These are phyloP conservation scores for Melanchra persicariae DNA, from an alignment of 2,888 invertebrate species.

Conservation along the genomic window DNA sequence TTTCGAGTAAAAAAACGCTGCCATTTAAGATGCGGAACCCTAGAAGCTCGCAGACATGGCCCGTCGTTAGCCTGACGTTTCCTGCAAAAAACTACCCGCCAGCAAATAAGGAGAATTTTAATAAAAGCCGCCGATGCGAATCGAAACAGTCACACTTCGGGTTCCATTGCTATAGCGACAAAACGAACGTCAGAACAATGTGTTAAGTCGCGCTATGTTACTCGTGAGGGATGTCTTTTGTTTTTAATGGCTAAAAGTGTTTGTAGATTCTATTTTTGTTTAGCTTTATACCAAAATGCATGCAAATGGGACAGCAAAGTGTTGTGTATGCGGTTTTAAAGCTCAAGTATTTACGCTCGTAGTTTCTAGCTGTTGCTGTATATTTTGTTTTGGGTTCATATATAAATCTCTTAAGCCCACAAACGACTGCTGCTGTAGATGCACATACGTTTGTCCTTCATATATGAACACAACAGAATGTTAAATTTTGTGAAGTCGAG, in stretches of 20 bases:
- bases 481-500: background rate
- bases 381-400: conserved; percentile 35
- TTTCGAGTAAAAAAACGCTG: conserved; percentile 28
- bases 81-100: conserved; percentile 76
- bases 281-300: conserved; percentile 58
- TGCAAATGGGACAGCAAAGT: conserved; percentile 54
- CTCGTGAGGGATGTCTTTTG: conserved; percentile 62
- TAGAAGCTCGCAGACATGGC: conserved; percentile 56
- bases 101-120: conserved; percentile 80
- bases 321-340: conserved; percentile 59
- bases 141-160: conserved; percentile 78
- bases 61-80: conserved; percentile 72
- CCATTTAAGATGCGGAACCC: conserved; percentile 57
- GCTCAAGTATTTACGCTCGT: conserved; percentile 51
- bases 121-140: conserved; percentile 82
- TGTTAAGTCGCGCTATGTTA: conserved; percentile 61
- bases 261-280: conserved; percentile 63
- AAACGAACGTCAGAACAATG: conserved; percentile 78
- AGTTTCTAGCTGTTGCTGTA: conserved; percentile 25
- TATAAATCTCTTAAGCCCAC: conserved; percentile 26
- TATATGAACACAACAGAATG: background rate
- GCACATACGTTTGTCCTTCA: conserved; percentile 1
- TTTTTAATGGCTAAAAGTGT: conserved; percentile 63
- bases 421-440: conserved; percentile 17
- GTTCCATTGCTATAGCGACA: conserved; percentile 77